phyloP scores from a whole-genome alignment of 2,113 vertebrate genomes.

The Melanotaenia duboulayi region DNA sequence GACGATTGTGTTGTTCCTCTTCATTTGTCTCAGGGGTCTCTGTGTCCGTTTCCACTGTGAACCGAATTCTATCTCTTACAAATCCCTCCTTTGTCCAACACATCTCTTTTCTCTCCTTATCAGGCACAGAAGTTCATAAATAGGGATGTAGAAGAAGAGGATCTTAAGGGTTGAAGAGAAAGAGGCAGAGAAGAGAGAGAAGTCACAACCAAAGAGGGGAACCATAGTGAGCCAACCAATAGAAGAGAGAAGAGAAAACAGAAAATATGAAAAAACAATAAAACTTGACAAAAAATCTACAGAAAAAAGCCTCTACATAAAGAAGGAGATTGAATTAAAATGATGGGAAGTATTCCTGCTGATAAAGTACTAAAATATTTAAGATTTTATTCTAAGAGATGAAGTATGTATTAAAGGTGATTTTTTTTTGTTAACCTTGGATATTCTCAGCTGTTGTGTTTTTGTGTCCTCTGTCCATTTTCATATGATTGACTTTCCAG shows the following conservation, averaged over 20 bases:
- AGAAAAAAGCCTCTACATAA: constrained; percentile 73
- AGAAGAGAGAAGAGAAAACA: constrained; percentile 72
- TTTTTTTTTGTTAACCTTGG: constrained; percentile 84
- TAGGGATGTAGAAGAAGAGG: constrained; percentile 69
- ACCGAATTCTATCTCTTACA: background rate
- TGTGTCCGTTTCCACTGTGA: background rate
- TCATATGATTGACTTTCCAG: constrained; percentile 78
- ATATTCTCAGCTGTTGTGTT: constrained; percentile 78
- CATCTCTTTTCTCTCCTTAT: constrained; percentile 15
- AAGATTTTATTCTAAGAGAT: constrained; percentile 83
- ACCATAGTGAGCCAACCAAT: constrained; percentile 65
- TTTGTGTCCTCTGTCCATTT: constrained; percentile 78
- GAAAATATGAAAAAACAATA: constrained; percentile 71
- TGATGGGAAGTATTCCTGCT: constrained; percentile 59
- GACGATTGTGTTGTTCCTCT: background rate
- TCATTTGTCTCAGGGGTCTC: background rate
- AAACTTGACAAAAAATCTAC: constrained; percentile 60
- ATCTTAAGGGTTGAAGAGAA: constrained; percentile 64
- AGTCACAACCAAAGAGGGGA: constrained; percentile 67
- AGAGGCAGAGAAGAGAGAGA: constrained; percentile 49
- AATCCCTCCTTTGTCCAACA: constrained; percentile 1
- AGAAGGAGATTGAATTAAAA: constrained; percentile 71
- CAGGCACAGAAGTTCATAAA: constrained; percentile 56
- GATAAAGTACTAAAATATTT: constrained; percentile 76
- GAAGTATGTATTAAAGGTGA: constrained; percentile 83